Conservation (phyloP, 2,797 vertebrate genomes). For the Mallotus villosus region DNA sequence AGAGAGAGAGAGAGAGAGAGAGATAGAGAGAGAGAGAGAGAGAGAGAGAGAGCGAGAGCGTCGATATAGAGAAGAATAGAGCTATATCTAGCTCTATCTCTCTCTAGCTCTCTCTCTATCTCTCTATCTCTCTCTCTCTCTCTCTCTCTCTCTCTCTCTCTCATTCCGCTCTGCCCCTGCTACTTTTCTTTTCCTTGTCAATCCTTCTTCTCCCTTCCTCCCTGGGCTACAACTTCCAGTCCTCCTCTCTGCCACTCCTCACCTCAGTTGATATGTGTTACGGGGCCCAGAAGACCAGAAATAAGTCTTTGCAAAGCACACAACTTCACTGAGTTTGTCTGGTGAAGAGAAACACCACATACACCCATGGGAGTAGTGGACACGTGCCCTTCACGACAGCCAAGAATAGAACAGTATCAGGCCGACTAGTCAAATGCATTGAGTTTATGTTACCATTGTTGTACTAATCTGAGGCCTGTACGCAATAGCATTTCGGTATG, state of each 20-base stretch:
- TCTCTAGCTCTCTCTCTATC: neutral
- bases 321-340: slow-evolving; percentile 1
- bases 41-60: no score
- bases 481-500: no score
- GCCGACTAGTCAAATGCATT: no score
- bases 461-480: no score
- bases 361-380: neutral
- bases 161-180: neutral
- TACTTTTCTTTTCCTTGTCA: no score
- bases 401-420: neutral
- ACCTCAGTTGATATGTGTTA: neutral
- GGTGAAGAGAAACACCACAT: slow-evolving; percentile 6
- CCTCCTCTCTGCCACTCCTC: neutral
- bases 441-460: no score
- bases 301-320: slow-evolving; percentile 6
- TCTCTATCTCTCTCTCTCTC: neutral
- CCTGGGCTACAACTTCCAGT: neutral
- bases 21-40: no score
- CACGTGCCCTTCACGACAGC: neutral
- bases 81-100: no score
- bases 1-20: no score
- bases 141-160: neutral
- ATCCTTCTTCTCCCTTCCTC: neutral
- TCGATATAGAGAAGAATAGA: no score
- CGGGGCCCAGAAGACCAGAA: neutral